Evolutionary conservation across 2,888 invertebrate species (phyloP).

Genomic region (Trichogramma evanescens): DNA sequence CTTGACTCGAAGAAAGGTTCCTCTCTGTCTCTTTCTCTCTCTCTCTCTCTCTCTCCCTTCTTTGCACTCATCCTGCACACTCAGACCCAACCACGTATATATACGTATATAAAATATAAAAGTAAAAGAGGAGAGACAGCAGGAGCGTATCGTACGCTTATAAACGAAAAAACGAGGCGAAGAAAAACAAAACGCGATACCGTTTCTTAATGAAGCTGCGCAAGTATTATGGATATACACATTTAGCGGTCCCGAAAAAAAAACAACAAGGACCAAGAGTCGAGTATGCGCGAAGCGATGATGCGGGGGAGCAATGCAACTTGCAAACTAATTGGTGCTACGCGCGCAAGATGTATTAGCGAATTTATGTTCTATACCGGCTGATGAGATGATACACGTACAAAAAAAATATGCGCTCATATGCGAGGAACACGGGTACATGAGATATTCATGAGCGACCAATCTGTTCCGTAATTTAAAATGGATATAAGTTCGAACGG

Average conservation of each 20-base stretch:
- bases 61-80: neutral
- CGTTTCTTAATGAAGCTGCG: slow-evolving; percentile 47
- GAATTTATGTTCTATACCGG: too few species aligned
- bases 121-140: slow-evolving; percentile 20
- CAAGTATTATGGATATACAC: slow-evolving; percentile 15
- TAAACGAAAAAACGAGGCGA: slow-evolving; percentile 28
- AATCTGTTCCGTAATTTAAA: too few species aligned
- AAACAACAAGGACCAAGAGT: slow-evolving; percentile 21
- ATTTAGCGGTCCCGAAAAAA: slow-evolving; percentile 23
- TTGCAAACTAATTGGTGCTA: slow-evolving; percentile 45
- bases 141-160: slow-evolving; percentile 10
- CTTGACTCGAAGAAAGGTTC: slow-evolving; percentile 20
- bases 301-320: slow-evolving; percentile 26
- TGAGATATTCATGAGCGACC: too few species aligned
- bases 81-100: too few species aligned
- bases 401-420: too few species aligned
- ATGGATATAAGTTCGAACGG: too few species aligned
- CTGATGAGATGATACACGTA: too few species aligned
- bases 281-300: slow-evolving; percentile 29
- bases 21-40: neutral
- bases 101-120: neutral
- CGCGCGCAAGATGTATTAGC: slow-evolving; percentile 27
- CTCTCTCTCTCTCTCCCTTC: neutral
- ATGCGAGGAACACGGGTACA: too few species aligned
- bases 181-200: slow-evolving; percentile 47